Evolutionary conservation across 2,888 invertebrate species (phyloP).

Genomic region (Malacosoma neustria): DNA sequence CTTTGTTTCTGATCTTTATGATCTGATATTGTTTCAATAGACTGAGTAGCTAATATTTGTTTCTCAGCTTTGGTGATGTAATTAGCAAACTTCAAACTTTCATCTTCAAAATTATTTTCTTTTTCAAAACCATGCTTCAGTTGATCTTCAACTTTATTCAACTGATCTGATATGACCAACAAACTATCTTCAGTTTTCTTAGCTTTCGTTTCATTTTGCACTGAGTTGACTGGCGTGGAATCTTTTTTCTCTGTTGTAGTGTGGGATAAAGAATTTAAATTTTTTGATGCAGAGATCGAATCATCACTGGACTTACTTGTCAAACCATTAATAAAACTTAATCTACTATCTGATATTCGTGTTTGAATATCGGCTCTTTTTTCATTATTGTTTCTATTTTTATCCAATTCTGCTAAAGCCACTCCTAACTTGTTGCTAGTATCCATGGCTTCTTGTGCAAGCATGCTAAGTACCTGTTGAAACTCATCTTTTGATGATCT

Average conservation of each 20-base stretch:
- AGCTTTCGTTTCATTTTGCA: slow-evolving; percentile 34
- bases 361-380: slow-evolving; percentile 58
- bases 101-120: slow-evolving; percentile 52
- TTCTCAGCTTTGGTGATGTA: slow-evolving; percentile 36
- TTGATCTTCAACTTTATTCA: slow-evolving; percentile 65
- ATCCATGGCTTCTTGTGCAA: slow-evolving; percentile 84
- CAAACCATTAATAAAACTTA: slow-evolving; percentile 63
- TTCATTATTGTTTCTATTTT: slow-evolving; percentile 57
- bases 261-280: slow-evolving; percentile 36
- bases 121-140: slow-evolving; percentile 64
- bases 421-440: slow-evolving; percentile 81
- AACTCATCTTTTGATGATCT: slow-evolving; percentile 69
- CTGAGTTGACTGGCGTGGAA: slow-evolving; percentile 9
- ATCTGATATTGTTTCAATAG: slow-evolving; percentile 32
- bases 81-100: slow-evolving; percentile 39
- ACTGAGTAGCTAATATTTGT: slow-evolving; percentile 38
- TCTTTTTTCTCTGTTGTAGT: slow-evolving; percentile 20
- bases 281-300: slow-evolving; percentile 32
- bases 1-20: slow-evolving; percentile 38
- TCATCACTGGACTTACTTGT: slow-evolving; percentile 42
- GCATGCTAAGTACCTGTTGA: slow-evolving; percentile 82
- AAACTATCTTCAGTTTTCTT: slow-evolving; percentile 69
- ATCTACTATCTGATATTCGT: slow-evolving; percentile 64
- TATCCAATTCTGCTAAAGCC: slow-evolving; percentile 76
- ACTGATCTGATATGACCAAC: slow-evolving; percentile 61